A percentile compares a stretch with the other conserved stretches of the same genome.
These are phyloP conservation scores for Eilema griseolum DNA, from an alignment of 2,888 invertebrate species.

Conservation along the genomic window DNA sequence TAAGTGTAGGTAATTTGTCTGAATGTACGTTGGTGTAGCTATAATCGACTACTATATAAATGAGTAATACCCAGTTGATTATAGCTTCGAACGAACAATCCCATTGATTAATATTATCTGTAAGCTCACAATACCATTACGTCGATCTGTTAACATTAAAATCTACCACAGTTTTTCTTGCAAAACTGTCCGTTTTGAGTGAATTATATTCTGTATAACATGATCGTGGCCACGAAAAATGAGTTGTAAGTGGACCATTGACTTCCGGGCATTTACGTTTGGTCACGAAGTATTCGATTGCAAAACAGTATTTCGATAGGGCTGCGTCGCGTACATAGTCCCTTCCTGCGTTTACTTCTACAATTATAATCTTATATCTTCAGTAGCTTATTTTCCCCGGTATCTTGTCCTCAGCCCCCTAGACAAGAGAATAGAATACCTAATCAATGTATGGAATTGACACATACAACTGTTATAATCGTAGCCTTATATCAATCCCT, in stretches of 20 bases:
- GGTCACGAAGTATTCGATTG: slow-evolving; percentile 75
- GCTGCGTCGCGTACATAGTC: slow-evolving; percentile 25
- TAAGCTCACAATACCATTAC: neutral
- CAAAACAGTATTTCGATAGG: slow-evolving; percentile 58
- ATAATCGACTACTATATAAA: too few species aligned
- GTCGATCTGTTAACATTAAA: slow-evolving; percentile 8
- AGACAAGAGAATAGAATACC: too few species aligned
- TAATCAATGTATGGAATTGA: too few species aligned
- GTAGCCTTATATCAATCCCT: too few species aligned
- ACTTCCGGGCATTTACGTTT: slow-evolving; percentile 80
- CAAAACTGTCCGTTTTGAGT: slow-evolving; percentile 42
- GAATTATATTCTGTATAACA: slow-evolving; percentile 55
- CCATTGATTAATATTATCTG: neutral
- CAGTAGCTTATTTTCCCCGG: too few species aligned
- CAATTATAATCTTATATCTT: too few species aligned
- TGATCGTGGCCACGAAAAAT: slow-evolving; percentile 74
- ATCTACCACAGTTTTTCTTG: slow-evolving; percentile 31
- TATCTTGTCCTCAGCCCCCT: too few species aligned
- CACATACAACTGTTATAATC: too few species aligned
- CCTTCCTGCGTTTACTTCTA: neutral
- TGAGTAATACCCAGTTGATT: neutral
- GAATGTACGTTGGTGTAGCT: too few species aligned
- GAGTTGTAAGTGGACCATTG: slow-evolving; percentile 69
- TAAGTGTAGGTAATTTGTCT: too few species aligned
- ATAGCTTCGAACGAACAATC: neutral